phyloP scores from a whole-genome alignment of 1,140 invertebrate genomes.

The Conus betulinus region DNA sequence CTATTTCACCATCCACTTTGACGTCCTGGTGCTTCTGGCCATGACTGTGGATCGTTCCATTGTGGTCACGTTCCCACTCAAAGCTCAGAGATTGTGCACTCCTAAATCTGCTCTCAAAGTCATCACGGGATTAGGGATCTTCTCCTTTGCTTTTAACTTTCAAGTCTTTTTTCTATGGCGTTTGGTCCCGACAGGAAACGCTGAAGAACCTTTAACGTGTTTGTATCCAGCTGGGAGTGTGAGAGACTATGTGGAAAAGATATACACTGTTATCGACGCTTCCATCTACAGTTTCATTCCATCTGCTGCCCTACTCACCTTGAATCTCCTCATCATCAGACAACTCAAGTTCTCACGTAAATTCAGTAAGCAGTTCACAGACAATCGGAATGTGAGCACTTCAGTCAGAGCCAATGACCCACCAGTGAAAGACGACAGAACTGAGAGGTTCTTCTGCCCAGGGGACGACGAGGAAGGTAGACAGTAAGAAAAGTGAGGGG shows the following conservation, averaged over 20 bases:
- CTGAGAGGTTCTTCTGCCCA: too few relatives aligned
- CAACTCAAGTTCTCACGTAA: too few relatives aligned
- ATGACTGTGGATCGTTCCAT: conserved; percentile 66
- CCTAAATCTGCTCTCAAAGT: conserved; percentile 37
- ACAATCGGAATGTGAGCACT: too few relatives aligned
- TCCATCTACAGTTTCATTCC: too few relatives aligned
- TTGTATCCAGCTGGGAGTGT: neutral
- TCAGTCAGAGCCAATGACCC: too few relatives aligned
- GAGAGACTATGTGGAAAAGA: conserved; percentile 6
- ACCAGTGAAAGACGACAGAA: too few relatives aligned
- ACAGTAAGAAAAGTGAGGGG: too few relatives aligned
- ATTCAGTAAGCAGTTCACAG: too few relatives aligned
- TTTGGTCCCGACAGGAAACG: neutral
- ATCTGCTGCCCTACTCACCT: too few relatives aligned
- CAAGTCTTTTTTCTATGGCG: conserved; percentile 27
- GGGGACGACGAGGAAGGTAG: too few relatives aligned
- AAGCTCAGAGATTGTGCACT: conserved; percentile 42
- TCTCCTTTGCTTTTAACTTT: conserved; percentile 36
- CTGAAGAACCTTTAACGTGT: neutral
- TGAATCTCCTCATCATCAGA: too few relatives aligned
- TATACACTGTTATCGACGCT: neutral
- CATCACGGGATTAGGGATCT: conserved; percentile 33
- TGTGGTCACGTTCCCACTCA: conserved; percentile 57
- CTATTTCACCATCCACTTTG: conserved; percentile 55
- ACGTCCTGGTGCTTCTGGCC: conserved; percentile 60